phyloP scores from a whole-genome alignment of 2,888 invertebrate species.

The Dryococelus australis region DNA sequence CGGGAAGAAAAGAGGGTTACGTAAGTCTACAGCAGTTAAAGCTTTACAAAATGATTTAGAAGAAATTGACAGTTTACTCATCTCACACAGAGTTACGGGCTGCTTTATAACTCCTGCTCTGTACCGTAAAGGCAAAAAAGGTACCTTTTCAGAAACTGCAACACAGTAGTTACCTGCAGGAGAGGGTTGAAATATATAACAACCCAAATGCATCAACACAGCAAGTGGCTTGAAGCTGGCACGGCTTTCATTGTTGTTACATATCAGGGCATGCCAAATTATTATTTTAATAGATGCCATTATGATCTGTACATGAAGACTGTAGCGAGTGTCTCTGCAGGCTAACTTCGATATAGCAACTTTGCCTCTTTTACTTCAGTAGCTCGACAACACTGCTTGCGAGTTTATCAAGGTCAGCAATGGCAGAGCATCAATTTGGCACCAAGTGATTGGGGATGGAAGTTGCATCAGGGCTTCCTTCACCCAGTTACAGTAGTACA shows the following conservation, averaged over 20 bases:
- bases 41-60: neutral
- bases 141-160: neutral
- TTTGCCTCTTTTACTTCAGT: neutral
- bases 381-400: neutral
- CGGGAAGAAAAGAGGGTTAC: neutral
- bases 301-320: neutral
- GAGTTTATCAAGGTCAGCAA: neutral
- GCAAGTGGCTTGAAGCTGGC: neutral
- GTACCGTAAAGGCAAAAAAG: neutral
- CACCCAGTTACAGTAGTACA: neutral
- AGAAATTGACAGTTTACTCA: neutral
- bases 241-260: neutral
- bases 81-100: neutral
- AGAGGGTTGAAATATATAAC: neutral
- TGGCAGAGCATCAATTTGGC: too few species aligned
- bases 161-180: neutral
- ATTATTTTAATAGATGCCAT: neutral
- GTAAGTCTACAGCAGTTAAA: neutral
- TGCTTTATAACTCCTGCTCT: neutral
- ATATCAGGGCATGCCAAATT: neutral
- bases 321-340: neutral
- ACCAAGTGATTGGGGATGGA: slow-evolving; percentile 20
- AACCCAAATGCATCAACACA: neutral
- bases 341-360: neutral
- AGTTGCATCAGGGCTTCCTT: neutral